Conservation (phyloP, 2,888 invertebrate genomes). For the Drosophila ezoana region DNA sequence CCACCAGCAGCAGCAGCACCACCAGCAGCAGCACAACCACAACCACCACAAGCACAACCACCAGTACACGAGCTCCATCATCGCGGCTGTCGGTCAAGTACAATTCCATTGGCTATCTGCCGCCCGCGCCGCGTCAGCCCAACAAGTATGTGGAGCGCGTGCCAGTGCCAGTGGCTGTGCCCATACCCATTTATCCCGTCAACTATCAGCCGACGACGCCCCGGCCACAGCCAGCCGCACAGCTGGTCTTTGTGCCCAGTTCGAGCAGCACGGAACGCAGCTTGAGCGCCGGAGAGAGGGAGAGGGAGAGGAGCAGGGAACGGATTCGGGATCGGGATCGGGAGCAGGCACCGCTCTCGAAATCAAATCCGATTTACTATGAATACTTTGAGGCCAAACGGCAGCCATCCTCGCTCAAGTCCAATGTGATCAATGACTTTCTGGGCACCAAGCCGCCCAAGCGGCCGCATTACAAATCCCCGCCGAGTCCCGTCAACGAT, state of each 20-base stretch:
- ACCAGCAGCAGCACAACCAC: constrained; percentile 75
- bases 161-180: constrained; percentile 81
- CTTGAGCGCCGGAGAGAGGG: background rate
- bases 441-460: constrained; percentile 68
- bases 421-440: constrained; percentile 76
- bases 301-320: constrained; percentile 6
- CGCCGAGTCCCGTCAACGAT: constrained; percentile 69
- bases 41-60: constrained; percentile 34
- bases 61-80: constrained; percentile 55
- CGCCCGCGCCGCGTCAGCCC: constrained; percentile 63
- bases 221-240: constrained; percentile 34
- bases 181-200: constrained; percentile 77
- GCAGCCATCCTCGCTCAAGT: constrained; percentile 63
- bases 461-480: constrained; percentile 71
- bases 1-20: constrained; percentile 72
- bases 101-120: constrained; percentile 77
- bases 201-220: constrained; percentile 71
- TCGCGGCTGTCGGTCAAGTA: constrained; percentile 69
- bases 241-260: constrained; percentile 80
- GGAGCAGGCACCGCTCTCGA: constrained; percentile 69
- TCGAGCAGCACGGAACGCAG: constrained; percentile 56
- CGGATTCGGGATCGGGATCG: constrained; percentile 22
- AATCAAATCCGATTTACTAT: constrained; percentile 85
- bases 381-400: constrained; percentile 85
- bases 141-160: constrained; percentile 68